phyloP scores from a whole-genome alignment of 2,888 invertebrate species.

The Lithophane leautieri region DNA sequence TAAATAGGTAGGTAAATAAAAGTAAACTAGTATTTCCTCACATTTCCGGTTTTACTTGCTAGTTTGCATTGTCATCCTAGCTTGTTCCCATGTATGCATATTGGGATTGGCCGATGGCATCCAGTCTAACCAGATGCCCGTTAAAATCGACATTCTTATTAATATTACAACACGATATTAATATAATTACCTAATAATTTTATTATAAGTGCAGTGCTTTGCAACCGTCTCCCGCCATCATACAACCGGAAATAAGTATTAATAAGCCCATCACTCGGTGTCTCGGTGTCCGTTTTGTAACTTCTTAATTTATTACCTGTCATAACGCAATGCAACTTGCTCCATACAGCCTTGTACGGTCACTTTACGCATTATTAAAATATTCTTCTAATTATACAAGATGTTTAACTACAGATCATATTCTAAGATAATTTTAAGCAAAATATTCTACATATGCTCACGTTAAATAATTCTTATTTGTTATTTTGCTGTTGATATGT shows the following conservation, averaged over 20 bases:
- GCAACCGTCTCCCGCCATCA: conserved; percentile 21
- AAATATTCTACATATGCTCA: conserved; percentile 12
- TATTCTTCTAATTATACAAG: conserved; percentile 47
- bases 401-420: conserved; percentile 15
- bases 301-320: conserved; percentile 66
- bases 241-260: conserved; percentile 57
- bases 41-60: neutral
- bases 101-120: neutral
- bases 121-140: neutral
- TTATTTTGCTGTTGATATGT: conserved; percentile 1
- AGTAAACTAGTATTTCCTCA: neutral
- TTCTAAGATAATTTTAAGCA: conserved; percentile 22
- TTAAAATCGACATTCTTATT: conserved; percentile 1
- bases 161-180: conserved; percentile 12
- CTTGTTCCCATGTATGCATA: neutral
- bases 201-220: conserved; percentile 28
- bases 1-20: neutral
- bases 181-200: conserved; percentile 31
- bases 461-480: conserved; percentile 5
- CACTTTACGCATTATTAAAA: conserved; percentile 45
- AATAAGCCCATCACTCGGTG: conserved; percentile 51
- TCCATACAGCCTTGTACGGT: conserved; percentile 43
- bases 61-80: neutral
- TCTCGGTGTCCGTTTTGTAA: conserved; percentile 54
- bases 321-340: conserved; percentile 49